Evolutionary conservation across 2,113 vertebrate species (phyloP).

Genomic region (Cranoglanis bouderius): DNA sequence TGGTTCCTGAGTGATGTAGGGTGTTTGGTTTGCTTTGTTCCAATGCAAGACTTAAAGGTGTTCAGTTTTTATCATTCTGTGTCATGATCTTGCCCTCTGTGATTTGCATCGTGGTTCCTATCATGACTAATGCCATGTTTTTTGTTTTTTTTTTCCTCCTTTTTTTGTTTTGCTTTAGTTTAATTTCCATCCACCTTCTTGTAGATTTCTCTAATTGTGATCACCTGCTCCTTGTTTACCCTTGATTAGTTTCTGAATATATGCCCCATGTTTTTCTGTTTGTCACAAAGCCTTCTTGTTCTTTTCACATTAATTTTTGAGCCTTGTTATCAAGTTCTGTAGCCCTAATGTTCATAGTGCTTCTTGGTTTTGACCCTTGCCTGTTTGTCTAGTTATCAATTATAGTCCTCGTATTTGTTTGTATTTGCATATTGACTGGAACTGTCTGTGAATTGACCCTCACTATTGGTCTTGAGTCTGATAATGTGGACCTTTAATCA

Average conservation of each 20-base stretch:
- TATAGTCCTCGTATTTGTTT: background rate
- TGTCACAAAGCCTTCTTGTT: background rate
- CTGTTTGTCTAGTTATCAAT: background rate
- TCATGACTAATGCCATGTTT: background rate
- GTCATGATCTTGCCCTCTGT: background rate
- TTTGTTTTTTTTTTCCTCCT: background rate
- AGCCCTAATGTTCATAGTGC: background rate
- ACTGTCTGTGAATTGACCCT: background rate
- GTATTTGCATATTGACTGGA: background rate
- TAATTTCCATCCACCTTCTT: background rate
- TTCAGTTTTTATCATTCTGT: background rate
- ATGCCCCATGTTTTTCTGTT: background rate
- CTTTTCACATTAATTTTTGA: background rate
- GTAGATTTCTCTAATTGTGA: background rate
- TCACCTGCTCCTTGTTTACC: background rate
- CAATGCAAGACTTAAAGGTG: background rate
- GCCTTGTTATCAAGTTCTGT: background rate
- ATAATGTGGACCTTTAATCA: background rate
- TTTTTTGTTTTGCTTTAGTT: background rate
- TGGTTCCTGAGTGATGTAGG: background rate
- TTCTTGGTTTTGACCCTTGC: background rate
- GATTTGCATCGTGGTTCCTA: background rate
- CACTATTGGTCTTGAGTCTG: background rate
- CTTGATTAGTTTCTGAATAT: background rate
- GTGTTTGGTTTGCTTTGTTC: background rate